These are phyloP conservation scores for Chionis minor DNA, from an alignment of 2,113 vertebrate genomes.

Conservation along the genomic window DNA sequence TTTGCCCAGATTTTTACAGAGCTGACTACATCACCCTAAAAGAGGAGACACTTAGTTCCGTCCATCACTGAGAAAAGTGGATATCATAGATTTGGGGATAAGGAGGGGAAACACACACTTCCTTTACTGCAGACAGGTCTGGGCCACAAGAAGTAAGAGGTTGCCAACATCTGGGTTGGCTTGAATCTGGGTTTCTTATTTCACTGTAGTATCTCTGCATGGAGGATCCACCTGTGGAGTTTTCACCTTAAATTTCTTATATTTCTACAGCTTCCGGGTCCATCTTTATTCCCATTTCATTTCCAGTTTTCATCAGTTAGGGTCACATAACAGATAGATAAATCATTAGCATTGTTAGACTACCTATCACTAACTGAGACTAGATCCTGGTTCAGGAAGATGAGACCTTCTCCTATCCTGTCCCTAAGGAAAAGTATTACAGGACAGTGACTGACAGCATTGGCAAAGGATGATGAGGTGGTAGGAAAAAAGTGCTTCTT, in stretches of 20 bases:
- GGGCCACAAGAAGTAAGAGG: not conserved
- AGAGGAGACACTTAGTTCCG: not conserved
- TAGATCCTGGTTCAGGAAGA: not conserved
- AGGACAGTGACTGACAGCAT: not conserved
- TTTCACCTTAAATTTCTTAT: not conserved
- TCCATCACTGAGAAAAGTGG: not conserved
- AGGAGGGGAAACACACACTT: not conserved
- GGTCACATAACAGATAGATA: not conserved
- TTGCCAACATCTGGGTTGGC: not conserved
- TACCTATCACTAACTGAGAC: not conserved
- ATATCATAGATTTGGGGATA: not conserved
- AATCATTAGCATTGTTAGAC: not conserved
- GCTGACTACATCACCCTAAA: not conserved
- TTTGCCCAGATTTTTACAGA: not conserved
- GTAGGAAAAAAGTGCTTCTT: not conserved
- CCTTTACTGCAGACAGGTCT: not conserved
- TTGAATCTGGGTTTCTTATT: not conserved
- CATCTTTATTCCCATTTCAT: not conserved
- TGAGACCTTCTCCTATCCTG: not conserved
- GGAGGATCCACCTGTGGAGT: not conserved
- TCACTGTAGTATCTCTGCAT: not conserved
- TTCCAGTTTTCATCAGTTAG: not conserved
- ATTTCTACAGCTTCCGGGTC: not conserved
- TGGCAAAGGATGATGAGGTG: not conserved
- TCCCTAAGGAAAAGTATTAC: not conserved